Conservation (phyloP, 1,140 invertebrate genomes). For the Stegodyphus dumicola region DNA sequence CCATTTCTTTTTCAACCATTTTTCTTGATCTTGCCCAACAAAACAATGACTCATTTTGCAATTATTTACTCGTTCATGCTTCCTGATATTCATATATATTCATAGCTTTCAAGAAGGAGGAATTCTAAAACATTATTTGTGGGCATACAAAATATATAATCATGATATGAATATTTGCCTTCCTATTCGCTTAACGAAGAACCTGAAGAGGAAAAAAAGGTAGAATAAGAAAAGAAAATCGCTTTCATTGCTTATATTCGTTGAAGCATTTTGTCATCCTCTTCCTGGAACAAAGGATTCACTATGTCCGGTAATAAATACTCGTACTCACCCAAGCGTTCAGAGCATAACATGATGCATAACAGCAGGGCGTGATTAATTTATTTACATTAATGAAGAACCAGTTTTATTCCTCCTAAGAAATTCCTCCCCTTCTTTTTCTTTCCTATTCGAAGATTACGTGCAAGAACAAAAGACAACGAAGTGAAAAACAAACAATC, state of each 20-base stretch:
- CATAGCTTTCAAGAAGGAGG: too few species aligned
- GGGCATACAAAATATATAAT: too few species aligned
- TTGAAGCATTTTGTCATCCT: not conserved
- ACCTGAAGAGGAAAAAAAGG: too few species aligned
- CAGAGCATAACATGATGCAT: not conserved
- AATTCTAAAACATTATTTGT: too few species aligned
- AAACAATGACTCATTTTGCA: too few species aligned
- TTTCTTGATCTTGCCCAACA: too few species aligned
- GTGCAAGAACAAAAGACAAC: constrained; percentile 18
- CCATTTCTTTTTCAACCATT: too few species aligned
- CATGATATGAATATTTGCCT: too few species aligned
- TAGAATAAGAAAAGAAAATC: not conserved
- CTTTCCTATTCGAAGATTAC: not conserved
- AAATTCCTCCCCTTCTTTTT: not conserved
- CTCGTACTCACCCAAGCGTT: constrained; percentile 1
- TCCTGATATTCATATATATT: too few species aligned
- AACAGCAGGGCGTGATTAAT: constrained; percentile 20
- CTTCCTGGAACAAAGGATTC: not conserved
- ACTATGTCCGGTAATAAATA: constrained; percentile 1
- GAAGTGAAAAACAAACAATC: constrained; percentile 2
- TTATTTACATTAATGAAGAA: constrained; percentile 45
- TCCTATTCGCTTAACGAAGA: too few species aligned
- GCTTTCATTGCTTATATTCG: not conserved
- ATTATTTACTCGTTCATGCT: too few species aligned
- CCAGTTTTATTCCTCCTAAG: not conserved